These are phyloP conservation scores for Channa argus DNA, from an alignment of 2,113 vertebrate genomes.

Conservation along the genomic window DNA sequence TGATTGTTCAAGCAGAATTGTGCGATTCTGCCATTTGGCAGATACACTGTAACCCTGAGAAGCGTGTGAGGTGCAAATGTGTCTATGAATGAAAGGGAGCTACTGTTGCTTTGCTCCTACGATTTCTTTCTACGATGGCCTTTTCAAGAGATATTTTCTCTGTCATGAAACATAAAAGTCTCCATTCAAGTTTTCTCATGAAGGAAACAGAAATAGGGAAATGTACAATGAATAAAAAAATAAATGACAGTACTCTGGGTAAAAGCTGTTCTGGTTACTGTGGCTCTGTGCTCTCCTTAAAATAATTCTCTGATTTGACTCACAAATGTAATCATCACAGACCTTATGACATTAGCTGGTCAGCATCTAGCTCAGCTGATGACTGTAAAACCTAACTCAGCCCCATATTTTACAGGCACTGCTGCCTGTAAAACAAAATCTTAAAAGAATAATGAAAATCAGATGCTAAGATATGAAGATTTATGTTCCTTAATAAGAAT, in stretches of 20 bases:
- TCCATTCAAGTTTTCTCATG: neutral
- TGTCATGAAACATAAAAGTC: slow-evolving; percentile 1
- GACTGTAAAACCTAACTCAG: neutral
- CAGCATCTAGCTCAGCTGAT: too few species aligned
- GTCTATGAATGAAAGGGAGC: neutral
- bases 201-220: neutral
- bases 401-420: neutral
- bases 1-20: slow-evolving; percentile 23
- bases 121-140: too few species aligned
- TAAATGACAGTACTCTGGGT: neutral
- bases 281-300: neutral
- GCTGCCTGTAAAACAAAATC: neutral
- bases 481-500: too few species aligned
- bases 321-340: neutral
- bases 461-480: too few species aligned
- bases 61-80: neutral
- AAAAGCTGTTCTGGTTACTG: neutral
- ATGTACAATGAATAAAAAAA: neutral
- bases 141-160: neutral
- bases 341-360: too few species aligned
- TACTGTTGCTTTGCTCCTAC: neutral
- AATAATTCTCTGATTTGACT: neutral
- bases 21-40: neutral
- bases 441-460: too few species aligned
- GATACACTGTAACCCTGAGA: slow-evolving; percentile 12